Evolutionary conservation across 2,113 vertebrate species (phyloP), one percentile per base, ranked within the genome.

Genomic region (Melanostigma gelatinosum): DNA sequence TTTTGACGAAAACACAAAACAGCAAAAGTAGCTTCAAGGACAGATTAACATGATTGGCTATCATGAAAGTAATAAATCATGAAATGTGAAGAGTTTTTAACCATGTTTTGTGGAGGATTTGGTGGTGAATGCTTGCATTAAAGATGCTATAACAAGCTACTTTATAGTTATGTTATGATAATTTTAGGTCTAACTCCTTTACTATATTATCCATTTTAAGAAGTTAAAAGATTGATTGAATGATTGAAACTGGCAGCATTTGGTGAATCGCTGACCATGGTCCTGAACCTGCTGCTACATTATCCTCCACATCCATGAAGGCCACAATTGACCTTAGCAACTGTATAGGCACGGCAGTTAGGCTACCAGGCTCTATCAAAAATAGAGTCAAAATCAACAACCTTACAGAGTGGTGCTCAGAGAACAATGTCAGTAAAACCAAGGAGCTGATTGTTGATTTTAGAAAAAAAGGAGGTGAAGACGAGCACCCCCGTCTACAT

Each of bases 1-100:
- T 67, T 86, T 67, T 63, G 72, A 69, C 52, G 71, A 62, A 70
- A 74, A 58, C 61, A 84, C 68, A 85, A 38, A 85, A 71, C 12
- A 50, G 58, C 29, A 71, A 80, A 80, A 79, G 67, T 8, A 36
- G 22, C 32, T 42, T 71, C 65, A 74, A 73, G 71, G 42, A 52
- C 67, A 68, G 44, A 60, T 44, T 13, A 66, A 55, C 20, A 38
- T 64, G 55, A 62, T 32, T 50, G 8, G 24, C 42, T 60, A 24
- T 50, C 48, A 34, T 67, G n/a, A 57, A 36, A 46, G 9, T 54
- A 63, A 69, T 50, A 15, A 29, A 52, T 77, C 4, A 58, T 24
- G 42, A 15, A 79, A 80, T 60, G 60, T 38, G 29, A 74, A 34
- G 10, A 27, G n/a, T 24, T 50, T 77, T 46, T 52, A 64, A 69